A percentile compares a stretch with the other conserved stretches of the same genome.
Conservation (phyloP, 2,113 vertebrate genomes). For the Ammodytes dubius region DNA sequence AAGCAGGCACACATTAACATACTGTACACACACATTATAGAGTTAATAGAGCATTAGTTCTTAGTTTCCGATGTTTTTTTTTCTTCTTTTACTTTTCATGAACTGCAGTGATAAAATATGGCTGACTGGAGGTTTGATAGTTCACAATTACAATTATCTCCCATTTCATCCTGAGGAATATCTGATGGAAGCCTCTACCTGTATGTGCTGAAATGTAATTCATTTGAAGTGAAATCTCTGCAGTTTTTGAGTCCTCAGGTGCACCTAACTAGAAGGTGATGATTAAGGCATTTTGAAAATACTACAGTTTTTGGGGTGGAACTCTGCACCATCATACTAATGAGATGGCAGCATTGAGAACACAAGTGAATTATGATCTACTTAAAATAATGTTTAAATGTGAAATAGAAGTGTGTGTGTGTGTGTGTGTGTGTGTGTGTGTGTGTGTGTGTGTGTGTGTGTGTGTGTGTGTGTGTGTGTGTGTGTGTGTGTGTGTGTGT, state of each 20-base stretch:
- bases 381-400: no score
- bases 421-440: no score
- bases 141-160: constrained; percentile 57
- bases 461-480: no score
- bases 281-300: constrained; percentile 30
- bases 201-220: constrained; percentile 45
- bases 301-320: background rate
- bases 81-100: background rate
- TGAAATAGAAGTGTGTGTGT: no score
- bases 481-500: no score
- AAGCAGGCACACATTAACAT: background rate
- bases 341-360: background rate
- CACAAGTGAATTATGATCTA: background rate
- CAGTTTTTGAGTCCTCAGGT: constrained; percentile 63
- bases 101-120: constrained; percentile 58
- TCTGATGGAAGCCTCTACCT: constrained; percentile 45
- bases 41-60: background rate
- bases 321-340: background rate
- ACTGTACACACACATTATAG: constrained; percentile 1
- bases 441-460: no score
- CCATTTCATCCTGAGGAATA: constrained; percentile 38
- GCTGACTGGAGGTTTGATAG: constrained; percentile 52
- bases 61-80: background rate
- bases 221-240: constrained; percentile 55
- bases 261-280: constrained; percentile 24